Evolutionary conservation across 2,888 invertebrate species (phyloP).

Genomic region (Coleophora deauratella): DNA sequence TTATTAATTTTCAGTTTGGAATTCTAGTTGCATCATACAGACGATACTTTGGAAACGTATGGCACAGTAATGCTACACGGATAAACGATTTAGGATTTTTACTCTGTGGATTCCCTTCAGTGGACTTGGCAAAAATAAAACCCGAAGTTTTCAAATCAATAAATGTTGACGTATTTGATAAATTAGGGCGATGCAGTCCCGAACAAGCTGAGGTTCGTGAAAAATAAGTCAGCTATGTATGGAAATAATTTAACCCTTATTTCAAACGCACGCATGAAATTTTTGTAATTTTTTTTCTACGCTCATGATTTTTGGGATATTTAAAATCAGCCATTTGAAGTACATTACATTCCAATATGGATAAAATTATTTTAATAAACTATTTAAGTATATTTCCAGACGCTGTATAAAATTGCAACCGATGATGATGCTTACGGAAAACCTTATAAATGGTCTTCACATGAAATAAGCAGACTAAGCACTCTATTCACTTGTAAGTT

Average conservation of each 20-base stretch:
- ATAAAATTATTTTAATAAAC: too few species aligned
- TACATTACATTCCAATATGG: too few species aligned
- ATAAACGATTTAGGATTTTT: conserved; percentile 56
- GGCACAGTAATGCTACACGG: conserved; percentile 42
- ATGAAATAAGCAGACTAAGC: conserved; percentile 46
- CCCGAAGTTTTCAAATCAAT: conserved; percentile 45
- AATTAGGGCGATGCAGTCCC: conserved; percentile 37
- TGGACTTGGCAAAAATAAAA: conserved; percentile 41
- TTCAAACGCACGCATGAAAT: too few species aligned
- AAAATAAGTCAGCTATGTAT: too few species aligned
- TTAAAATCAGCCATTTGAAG: too few species aligned
- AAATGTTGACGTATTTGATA: conserved; percentile 37
- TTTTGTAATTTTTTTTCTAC: too few species aligned
- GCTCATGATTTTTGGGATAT: too few species aligned
- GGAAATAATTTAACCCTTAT: too few species aligned
- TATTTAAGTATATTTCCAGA: conserved; percentile 33
- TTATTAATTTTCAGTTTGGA: conserved; percentile 38
- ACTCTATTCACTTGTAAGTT: conserved; percentile 45
- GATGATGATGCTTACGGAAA: conserved; percentile 48
- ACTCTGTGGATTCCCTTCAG: conserved; percentile 54
- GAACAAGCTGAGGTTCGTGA: conserved; percentile 45
- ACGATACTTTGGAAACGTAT: conserved; percentile 47
- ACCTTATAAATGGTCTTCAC: conserved; percentile 58
- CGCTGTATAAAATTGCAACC: conserved; percentile 48
- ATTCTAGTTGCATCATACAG: conserved; percentile 51